phyloP scores from a whole-genome alignment of 2,113 vertebrate species.

The Cervus canadensis region DNA sequence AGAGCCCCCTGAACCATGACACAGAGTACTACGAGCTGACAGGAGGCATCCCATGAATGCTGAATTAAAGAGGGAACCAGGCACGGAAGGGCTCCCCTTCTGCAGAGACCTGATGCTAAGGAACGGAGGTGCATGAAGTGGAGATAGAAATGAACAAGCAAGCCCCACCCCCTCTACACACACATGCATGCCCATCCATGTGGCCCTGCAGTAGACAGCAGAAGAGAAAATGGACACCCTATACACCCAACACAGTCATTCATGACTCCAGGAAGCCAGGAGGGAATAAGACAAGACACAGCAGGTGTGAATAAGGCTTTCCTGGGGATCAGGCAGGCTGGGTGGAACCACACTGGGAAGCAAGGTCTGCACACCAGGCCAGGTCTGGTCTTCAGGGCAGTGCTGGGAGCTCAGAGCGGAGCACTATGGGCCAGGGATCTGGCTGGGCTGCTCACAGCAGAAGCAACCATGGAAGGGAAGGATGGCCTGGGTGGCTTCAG shows the following conservation, averaged over 20 bases:
- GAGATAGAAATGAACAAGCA: neutral
- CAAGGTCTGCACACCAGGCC: neutral
- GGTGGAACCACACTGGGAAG: neutral
- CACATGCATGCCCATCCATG: neutral
- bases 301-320: neutral
- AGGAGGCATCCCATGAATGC: no score
- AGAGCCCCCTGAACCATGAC: neutral
- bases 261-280: no score
- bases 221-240: neutral
- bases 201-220: neutral
- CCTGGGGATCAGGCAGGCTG: neutral
- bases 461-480: neutral
- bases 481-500: accelerated
- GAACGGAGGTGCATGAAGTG: neutral
- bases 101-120: neutral
- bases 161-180: neutral
- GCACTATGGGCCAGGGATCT: neutral
- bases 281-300: neutral
- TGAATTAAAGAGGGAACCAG: neutral
- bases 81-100: neutral
- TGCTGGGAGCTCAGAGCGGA: no score
- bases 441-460: neutral
- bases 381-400: neutral
- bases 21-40: no score
- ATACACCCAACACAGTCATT: neutral